Conservation (phyloP, 2,113 vertebrate species). For the Pantherophis guttatus region DNA sequence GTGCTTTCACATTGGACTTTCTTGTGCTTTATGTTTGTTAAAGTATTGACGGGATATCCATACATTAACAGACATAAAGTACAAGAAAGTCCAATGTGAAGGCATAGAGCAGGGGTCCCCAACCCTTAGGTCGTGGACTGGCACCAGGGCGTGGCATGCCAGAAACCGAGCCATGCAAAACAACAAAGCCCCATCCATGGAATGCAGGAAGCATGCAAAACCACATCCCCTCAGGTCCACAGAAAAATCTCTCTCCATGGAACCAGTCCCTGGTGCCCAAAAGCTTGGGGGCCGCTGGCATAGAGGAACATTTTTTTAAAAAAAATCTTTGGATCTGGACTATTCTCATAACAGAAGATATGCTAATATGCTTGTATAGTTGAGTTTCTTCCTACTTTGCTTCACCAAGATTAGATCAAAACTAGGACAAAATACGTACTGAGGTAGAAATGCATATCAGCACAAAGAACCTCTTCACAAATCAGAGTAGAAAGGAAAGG, state of each 20-base stretch:
- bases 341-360: not conserved
- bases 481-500: not conserved
- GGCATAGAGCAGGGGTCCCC: not conserved
- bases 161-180: not conserved
- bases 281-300: not conserved
- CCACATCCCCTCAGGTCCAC: not conserved
- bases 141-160: not conserved
- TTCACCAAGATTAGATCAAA: not conserved
- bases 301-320: not conserved
- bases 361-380: not conserved
- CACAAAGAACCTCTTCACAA: not conserved
- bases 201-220: not conserved
- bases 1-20: not conserved
- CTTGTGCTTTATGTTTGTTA: not conserved
- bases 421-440: not conserved
- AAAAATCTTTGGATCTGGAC: not conserved
- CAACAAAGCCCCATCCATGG: not conserved
- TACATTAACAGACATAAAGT: not conserved
- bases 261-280: not conserved
- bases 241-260: not conserved
- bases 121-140: not conserved
- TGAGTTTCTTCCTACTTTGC: not conserved
- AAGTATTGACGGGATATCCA: not conserved
- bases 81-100: not conserved
- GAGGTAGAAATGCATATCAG: not conserved